Evolutionary conservation across 2,113 vertebrate species (phyloP).

Genomic region (Pelvicachromis taeniatus): DNA sequence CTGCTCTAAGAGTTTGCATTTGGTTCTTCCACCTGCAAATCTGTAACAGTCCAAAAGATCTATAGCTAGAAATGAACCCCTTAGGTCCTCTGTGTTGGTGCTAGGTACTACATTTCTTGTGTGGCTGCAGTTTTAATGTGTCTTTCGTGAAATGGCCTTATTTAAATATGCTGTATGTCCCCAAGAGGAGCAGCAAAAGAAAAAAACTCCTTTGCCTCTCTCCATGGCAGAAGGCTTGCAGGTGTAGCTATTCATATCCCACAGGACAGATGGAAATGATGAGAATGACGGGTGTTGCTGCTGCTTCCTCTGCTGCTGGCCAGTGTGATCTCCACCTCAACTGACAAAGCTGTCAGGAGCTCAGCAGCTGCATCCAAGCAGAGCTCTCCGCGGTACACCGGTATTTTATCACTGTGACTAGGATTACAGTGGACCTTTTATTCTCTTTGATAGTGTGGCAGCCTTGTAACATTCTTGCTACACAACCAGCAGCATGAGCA

Average conservation of each 20-base stretch:
- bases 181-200: not conserved
- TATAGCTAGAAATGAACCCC: not conserved
- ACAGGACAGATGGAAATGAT: slow-evolving; percentile 1
- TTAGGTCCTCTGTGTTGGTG: not conserved
- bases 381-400: not conserved
- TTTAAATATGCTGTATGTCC: not conserved
- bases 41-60: not conserved
- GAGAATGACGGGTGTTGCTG: not conserved
- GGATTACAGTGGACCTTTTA: slow-evolving; percentile 42
- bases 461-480: slow-evolving; percentile 18
- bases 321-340: slow-evolving; percentile 32
- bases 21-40: not conserved
- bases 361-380: slow-evolving; percentile 21
- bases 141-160: not conserved
- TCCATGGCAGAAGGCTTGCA: not conserved
- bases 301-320: slow-evolving; percentile 13
- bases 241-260: not conserved
- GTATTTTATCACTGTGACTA: slow-evolving; percentile 38
- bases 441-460: slow-evolving; percentile 48
- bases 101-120: not conserved
- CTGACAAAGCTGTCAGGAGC: slow-evolving; percentile 42
- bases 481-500: not conserved
- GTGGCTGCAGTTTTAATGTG: not conserved
- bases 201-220: not conserved
- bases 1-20: not conserved